Evolutionary conservation across 2,797 vertebrate genomes (phyloP), one percentile per base, ranked within the genome.

Genomic region (Arremon aurantiirostris): DNA sequence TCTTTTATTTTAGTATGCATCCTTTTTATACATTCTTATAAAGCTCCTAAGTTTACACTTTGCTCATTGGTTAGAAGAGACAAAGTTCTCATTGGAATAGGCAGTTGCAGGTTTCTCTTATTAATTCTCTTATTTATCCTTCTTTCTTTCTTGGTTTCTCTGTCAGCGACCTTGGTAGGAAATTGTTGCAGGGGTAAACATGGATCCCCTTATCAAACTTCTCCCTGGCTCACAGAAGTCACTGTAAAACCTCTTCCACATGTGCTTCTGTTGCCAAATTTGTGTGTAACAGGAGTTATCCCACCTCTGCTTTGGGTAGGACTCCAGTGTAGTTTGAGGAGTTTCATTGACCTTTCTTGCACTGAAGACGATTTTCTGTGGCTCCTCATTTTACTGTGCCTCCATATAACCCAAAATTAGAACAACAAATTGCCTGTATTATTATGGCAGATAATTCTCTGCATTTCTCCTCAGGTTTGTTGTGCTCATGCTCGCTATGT

Each of bases 271-370:
- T 44, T 79, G 57, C 16, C 37, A 17, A 19, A 46, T 11, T 37
- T 64, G 15, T 12, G 3, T 12, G 8, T 7, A 46, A 53, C 0
- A 8, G 34, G 28, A 12, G 5, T 86, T 50, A 23, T 0, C 60
- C 30, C 10, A 28, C 14, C 23, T n/a, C 0, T 22, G 17, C 18
- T 77, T 80, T 32, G 24, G 34, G 10, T 20, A 34, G 37, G 37
- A 16, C 9, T 50, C 22, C 9, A 41, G 19, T 55, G 4, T 12
- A 12, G 7, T 47, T 47, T 11, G 32, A 44, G 4, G 26, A 17
- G 20, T 66, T 77, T 49, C 2, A 5, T 2, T 82, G 39, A 28
- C n/a, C 20, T 47, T 22, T 63, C 56, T 63, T 89, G 32, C 50
- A 63, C 12, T 55, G 26, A 59, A 56, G 46, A 59, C 6, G 18